Evolutionary conservation across 2,113 vertebrate genomes (phyloP), one percentile per base, ranked within the genome.

Genomic region (Cavia aperea): DNA sequence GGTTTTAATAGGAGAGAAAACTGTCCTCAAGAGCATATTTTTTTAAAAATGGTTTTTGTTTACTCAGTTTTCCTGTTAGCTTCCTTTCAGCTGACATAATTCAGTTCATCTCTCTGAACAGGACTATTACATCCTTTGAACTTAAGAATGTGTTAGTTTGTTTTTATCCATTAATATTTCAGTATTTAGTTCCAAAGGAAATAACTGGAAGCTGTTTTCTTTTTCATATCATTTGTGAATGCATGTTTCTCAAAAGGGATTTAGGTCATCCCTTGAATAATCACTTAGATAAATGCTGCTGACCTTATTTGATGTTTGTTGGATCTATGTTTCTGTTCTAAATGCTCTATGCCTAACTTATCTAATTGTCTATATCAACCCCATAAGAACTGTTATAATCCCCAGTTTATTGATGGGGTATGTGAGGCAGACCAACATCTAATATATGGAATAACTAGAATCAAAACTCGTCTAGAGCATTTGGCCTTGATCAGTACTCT

Each of bases 141-240:
- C 84, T 81, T 56, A 89, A 92, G 58, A 90, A 90, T 66, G 81
- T 91, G 36, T 94, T 36, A 63, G 4, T 95, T 94, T 92, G 72
- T 84, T 92, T 93, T 93, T 77, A 58, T 93, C 65, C 16, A 15
- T 63, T 70, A 83, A 70, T 49, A 73, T 70, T 39, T 39, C 83
- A 82, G 0, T 60, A 66, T 93, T 90, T 60, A 88, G 46, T 88
- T 92, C 54, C 24, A 81, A 86, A 89, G 49, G 65, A 87, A 75
- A 12, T 31, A 82, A 56, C 36, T 8, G 36, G 36, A 92, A 63
- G n/a, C 60, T 62, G 15, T 75, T 46, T 75, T 72, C 70, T 39
- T 62, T 92, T 78, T 78, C 24, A 54, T 73, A 21, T 95, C 23
- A 77, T 60, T 88, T 89, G 54, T 89, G 60, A 81, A n/a, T 49